These are phyloP conservation scores for Gryllus bimaculatus DNA, from an alignment of 1,140 invertebrate genomes.

Conservation along the genomic window DNA sequence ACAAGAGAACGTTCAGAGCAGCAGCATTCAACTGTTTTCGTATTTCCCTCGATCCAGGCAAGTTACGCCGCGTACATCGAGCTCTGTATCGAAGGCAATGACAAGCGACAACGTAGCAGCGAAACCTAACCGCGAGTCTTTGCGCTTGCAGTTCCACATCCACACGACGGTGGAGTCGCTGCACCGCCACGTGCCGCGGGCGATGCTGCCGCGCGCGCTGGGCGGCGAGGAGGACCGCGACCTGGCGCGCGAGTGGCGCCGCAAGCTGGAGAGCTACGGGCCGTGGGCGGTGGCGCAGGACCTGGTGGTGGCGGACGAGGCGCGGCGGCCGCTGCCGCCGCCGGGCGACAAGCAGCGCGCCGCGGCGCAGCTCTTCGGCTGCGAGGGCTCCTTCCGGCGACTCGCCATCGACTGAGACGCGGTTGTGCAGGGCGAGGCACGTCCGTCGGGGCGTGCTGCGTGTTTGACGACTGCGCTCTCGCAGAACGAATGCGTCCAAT, in stretches of 20 bases:
- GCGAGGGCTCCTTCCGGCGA: background rate
- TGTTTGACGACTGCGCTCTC: too few relatives aligned
- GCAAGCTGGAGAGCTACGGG: constrained; percentile 25
- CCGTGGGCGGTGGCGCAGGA: constrained; percentile 26
- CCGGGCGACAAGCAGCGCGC: background rate
- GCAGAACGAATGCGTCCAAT: too few relatives aligned
- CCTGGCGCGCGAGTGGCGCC: constrained; percentile 23
- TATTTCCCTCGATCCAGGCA: too few relatives aligned
- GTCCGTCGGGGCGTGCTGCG: too few relatives aligned
- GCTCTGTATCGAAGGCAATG: too few relatives aligned
- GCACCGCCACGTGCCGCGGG: constrained; percentile 25
- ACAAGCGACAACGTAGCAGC: too few relatives aligned
- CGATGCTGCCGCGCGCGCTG: constrained; percentile 29
- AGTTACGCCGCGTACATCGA: too few relatives aligned
- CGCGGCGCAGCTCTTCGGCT: background rate
- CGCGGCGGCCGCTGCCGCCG: background rate
- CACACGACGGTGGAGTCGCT: constrained; percentile 27
- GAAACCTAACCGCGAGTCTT: background rate
- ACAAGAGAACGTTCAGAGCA: too few relatives aligned
- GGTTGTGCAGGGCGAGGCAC: too few relatives aligned
- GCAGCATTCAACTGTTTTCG: too few relatives aligned
- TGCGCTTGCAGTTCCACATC: constrained; percentile 29
- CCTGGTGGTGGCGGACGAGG: constrained; percentile 13
- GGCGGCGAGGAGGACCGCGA: constrained; percentile 26
- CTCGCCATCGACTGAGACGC: background rate